Evolutionary conservation across 2,888 invertebrate species (phyloP).

Genomic region (Pheosia gnoma): DNA sequence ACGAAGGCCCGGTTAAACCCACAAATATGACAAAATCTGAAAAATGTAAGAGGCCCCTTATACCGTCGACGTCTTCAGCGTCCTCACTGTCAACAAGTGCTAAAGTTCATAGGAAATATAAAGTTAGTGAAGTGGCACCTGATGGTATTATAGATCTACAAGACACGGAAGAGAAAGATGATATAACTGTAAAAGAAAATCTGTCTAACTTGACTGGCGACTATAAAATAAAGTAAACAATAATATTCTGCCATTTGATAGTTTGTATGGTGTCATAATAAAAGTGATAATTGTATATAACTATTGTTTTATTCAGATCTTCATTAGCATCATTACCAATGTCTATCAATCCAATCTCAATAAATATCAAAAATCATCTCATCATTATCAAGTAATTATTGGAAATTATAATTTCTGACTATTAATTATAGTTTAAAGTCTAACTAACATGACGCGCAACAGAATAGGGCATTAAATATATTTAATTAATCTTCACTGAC

Average conservation of each 20-base stretch:
- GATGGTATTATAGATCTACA: conserved; percentile 1
- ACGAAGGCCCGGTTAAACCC: conserved; percentile 31
- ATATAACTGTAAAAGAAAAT: conserved; percentile 3
- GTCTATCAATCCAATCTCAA: no score
- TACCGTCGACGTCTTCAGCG: background rate
- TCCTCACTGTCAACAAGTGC: background rate
- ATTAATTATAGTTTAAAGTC: no score
- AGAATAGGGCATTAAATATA: no score
- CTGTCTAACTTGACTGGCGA: background rate
- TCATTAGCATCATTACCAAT: no score
- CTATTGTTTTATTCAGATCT: no score
- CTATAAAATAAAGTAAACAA: no score
- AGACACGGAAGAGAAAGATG: background rate
- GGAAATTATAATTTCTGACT: no score
- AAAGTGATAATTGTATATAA: background rate
- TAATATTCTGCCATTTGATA: background rate
- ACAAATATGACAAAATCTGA: background rate
- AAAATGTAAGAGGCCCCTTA: background rate
- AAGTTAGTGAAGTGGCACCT: background rate
- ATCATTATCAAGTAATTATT: no score
- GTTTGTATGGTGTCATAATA: background rate
- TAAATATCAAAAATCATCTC: no score
- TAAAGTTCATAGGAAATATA: background rate
- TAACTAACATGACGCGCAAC: no score
- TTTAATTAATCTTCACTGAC: no score